Conservation (phyloP, 2,113 vertebrate genomes). For the Sula dactylatra region DNA sequence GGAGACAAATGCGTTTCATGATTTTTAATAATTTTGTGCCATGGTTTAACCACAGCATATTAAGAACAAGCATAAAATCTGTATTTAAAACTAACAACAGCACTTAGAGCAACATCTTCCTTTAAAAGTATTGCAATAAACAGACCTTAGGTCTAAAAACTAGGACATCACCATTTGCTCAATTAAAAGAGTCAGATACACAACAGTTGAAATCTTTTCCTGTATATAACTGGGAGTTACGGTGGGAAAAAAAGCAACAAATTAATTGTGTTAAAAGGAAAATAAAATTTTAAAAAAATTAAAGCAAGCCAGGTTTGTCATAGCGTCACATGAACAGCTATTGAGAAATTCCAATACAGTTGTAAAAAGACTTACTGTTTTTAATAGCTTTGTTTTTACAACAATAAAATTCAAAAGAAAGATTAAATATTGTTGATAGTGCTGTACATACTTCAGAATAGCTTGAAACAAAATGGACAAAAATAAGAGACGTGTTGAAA, state of each 20-base stretch:
- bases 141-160: slow-evolving; percentile 91
- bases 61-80: slow-evolving; percentile 94
- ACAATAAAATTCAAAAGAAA: slow-evolving; percentile 70
- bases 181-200: slow-evolving; percentile 82
- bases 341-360: slow-evolving; percentile 72
- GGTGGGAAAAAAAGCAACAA: slow-evolving; percentile 70
- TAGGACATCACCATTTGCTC: slow-evolving; percentile 89
- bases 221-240: slow-evolving; percentile 63
- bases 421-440: slow-evolving; percentile 76
- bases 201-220: slow-evolving; percentile 77
- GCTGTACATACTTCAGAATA: slow-evolving; percentile 75
- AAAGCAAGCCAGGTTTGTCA: slow-evolving; percentile 78
- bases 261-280: slow-evolving; percentile 64
- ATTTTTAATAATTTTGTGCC: slow-evolving; percentile 88
- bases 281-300: slow-evolving; percentile 43
- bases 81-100: slow-evolving; percentile 89
- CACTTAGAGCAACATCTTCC: slow-evolving; percentile 90
- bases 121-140: slow-evolving; percentile 92
- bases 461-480: slow-evolving; percentile 69
- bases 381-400: slow-evolving; percentile 72
- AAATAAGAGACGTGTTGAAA: slow-evolving; percentile 31
- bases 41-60: slow-evolving; percentile 88
- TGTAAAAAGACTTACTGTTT: slow-evolving; percentile 68
- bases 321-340: slow-evolving; percentile 71
- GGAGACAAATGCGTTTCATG: slow-evolving; percentile 58